These are phyloP conservation scores for Cetonia aurata DNA, from an alignment of 2,888 invertebrate genomes.

Conservation along the genomic window DNA sequence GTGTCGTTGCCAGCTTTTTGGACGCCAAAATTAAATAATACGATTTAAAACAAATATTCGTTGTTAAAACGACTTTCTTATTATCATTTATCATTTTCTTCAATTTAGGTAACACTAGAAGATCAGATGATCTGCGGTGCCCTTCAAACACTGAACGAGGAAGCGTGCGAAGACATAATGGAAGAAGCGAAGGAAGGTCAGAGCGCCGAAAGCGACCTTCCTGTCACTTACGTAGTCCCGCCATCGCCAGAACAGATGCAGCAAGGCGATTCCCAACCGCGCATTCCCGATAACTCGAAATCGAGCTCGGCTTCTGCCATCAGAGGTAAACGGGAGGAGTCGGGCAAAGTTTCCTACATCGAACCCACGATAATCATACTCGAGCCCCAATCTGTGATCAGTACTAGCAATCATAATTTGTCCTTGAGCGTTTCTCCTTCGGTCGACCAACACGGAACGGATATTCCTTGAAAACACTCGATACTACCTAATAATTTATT, in stretches of 20 bases:
- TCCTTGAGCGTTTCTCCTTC: slow-evolving; percentile 37
- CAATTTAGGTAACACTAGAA: slow-evolving; percentile 86
- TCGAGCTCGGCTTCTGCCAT: slow-evolving; percentile 25
- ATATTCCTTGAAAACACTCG: slow-evolving; percentile 18
- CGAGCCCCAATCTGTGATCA: slow-evolving; percentile 46
- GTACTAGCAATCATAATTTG: slow-evolving; percentile 36
- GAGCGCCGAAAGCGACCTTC: slow-evolving; percentile 59
- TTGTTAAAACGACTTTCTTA: too few relatives aligned
- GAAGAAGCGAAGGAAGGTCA: slow-evolving; percentile 70
- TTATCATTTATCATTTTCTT: slow-evolving; percentile 26
- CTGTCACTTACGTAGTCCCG: slow-evolving; percentile 64
- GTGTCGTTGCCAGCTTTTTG: too few relatives aligned
- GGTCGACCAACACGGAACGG: slow-evolving; percentile 24
- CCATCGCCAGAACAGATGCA: slow-evolving; percentile 62
- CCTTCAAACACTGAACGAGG: slow-evolving; percentile 91
- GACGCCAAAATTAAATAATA: too few relatives aligned
- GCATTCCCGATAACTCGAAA: slow-evolving; percentile 12
- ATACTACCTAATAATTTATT: slow-evolving; percentile 2
- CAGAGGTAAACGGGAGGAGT: slow-evolving; percentile 48
- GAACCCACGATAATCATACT: slow-evolving; percentile 56
- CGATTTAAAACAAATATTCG: too few relatives aligned
- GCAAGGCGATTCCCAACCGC: slow-evolving; percentile 60
- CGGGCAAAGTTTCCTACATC: slow-evolving; percentile 48
- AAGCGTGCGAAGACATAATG: slow-evolving; percentile 91
- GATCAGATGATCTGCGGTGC: slow-evolving; percentile 97